These are phyloP conservation scores for Camponotus pennsylvanicus DNA, from an alignment of 1,140 invertebrate genomes.

Conservation along the genomic window DNA sequence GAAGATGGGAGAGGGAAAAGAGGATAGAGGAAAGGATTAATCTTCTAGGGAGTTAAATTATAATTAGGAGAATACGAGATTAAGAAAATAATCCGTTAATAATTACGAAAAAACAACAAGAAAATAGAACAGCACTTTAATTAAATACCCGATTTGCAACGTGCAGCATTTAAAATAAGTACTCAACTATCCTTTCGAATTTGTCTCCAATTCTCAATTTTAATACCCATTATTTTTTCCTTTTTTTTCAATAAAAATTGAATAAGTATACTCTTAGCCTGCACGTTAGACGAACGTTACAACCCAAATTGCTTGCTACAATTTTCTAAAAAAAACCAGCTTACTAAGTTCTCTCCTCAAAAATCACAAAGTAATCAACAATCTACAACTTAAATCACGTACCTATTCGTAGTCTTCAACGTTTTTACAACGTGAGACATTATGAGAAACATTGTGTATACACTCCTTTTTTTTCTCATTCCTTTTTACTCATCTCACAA, in stretches of 20 bases:
- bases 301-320: constrained; percentile 71
- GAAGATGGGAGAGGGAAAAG: constrained; percentile 61
- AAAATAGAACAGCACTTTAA: constrained; percentile 82
- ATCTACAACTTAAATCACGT: constrained; percentile 73
- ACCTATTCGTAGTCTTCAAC: constrained; percentile 58
- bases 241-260: constrained; percentile 65
- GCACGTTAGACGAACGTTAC: constrained; percentile 56
- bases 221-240: constrained; percentile 50
- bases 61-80: constrained; percentile 83
- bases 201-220: background rate
- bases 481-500: constrained; percentile 71
- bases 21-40: constrained; percentile 74
- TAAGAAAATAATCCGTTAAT: constrained; percentile 84
- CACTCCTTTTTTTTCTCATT: constrained; percentile 68
- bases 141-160: constrained; percentile 67
- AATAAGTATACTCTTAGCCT: constrained; percentile 52
- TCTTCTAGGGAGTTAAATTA: constrained; percentile 84
- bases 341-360: constrained; percentile 65
- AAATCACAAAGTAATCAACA: constrained; percentile 73
- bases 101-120: constrained; percentile 84
- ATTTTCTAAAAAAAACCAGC: constrained; percentile 73
- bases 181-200: constrained; percentile 63
- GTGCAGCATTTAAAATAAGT: constrained; percentile 70
- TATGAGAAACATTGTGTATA: constrained; percentile 64
- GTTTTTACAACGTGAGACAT: constrained; percentile 59